A percentile compares a stretch with the other conserved stretches of the same genome.
Evolutionary conservation across 1,140 invertebrate species (phyloP).

Genomic region (Chlorops oryzae): DNA sequence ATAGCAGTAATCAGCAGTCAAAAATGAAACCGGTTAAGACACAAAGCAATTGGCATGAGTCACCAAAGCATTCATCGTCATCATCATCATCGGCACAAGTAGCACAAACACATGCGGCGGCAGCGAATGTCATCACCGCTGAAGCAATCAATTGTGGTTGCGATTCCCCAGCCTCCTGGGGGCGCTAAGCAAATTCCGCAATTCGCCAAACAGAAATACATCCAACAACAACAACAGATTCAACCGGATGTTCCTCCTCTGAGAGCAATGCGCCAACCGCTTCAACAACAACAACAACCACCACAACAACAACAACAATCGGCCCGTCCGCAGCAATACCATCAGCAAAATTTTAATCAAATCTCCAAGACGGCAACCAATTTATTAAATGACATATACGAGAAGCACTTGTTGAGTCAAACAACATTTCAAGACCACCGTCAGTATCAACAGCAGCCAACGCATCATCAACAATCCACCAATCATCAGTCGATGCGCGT

Average conservation of each 20-base stretch:
- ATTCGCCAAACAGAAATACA: conserved; percentile 1
- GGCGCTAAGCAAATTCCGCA: neutral
- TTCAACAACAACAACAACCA: conserved; percentile 10
- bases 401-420: conserved; percentile 23
- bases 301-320: conserved; percentile 5
- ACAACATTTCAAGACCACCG: conserved; percentile 17
- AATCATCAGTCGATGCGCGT: neutral
- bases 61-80: no score
- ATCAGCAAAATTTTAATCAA: conserved; percentile 22
- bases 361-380: conserved; percentile 25
- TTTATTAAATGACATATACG: conserved; percentile 23
- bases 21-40: no score
- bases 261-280: conserved; percentile 7
- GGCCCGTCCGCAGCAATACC: neutral
- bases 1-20: no score
- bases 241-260: conserved; percentile 3
- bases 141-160: conserved; percentile 16
- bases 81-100: no score
- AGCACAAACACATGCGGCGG: no score
- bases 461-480: neutral
- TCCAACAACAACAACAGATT: conserved; percentile 2
- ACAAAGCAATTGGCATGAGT: no score
- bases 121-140: neutral
- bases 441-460: neutral
- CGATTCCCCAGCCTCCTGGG: conserved; percentile 5